phyloP scores from a whole-genome alignment of 1,140 invertebrate species.

The Calosoma granatense region DNA sequence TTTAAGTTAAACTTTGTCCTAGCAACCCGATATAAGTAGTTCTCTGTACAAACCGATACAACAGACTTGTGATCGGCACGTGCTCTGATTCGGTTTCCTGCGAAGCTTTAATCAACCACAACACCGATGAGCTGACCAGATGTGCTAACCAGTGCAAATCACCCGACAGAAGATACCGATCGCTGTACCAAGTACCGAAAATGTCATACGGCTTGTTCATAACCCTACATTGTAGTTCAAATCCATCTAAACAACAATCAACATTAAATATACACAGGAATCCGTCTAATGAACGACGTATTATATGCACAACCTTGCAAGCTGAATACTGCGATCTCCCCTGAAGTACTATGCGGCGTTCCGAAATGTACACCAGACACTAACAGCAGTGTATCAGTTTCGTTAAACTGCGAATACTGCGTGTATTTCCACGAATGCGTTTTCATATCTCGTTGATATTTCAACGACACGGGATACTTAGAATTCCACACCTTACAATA shows the following conservation, averaged over 20 bases:
- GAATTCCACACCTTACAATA: constrained; percentile 68
- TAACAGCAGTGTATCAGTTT: constrained; percentile 67
- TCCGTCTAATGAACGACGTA: background rate
- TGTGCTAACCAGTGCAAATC: constrained; percentile 71
- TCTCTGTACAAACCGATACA: constrained; percentile 50
- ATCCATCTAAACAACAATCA: constrained; percentile 41
- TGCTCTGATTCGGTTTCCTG: constrained; percentile 72
- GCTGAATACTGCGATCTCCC: constrained; percentile 82
- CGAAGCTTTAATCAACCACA: constrained; percentile 79
- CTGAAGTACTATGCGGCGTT: constrained; percentile 63
- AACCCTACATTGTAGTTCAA: constrained; percentile 68
- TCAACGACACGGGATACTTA: constrained; percentile 57
- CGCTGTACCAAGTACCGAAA: constrained; percentile 83
- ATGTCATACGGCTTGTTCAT: constrained; percentile 83
- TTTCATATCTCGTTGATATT: constrained; percentile 74
- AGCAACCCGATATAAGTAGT: too few species aligned
- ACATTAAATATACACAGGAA: background rate
- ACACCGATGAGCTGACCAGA: constrained; percentile 63
- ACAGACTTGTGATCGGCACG: constrained; percentile 66
- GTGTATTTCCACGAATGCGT: constrained; percentile 81
- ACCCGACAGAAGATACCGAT: constrained; percentile 71
- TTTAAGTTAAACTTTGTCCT: too few species aligned
- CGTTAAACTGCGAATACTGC: constrained; percentile 82
- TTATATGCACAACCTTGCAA: constrained; percentile 45
- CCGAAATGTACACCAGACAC: constrained; percentile 85